Percentiles rank a stretch among this genome's conserved stretches.
phyloP scores from a whole-genome alignment of 2,797 vertebrate genomes.

The Mormyrops attenuatus region DNA sequence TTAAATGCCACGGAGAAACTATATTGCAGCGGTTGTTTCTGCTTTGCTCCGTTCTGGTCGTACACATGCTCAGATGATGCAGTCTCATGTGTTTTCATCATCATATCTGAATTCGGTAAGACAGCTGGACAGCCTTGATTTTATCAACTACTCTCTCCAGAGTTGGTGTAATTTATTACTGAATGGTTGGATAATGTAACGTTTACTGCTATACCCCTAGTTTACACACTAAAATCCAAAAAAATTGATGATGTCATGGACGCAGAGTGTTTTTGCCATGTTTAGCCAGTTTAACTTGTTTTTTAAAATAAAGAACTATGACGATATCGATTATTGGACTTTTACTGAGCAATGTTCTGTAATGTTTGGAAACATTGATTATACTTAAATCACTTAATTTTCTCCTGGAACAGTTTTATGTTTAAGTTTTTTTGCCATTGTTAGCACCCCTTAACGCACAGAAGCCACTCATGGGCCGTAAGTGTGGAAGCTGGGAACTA shows the following conservation, averaged over 20 bases:
- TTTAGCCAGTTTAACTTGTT: neutral
- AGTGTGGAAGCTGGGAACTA: neutral
- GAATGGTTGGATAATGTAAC: neutral
- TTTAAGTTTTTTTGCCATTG: neutral
- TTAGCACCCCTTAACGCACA: neutral
- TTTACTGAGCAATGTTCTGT: neutral
- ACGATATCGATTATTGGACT: neutral
- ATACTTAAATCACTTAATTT: neutral
- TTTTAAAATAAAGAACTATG: neutral
- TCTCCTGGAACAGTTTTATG: neutral
- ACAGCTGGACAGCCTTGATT: neutral
- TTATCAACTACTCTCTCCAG: neutral
- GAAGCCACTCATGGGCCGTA: neutral
- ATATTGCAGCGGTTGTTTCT: neutral
- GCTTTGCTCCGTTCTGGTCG: neutral
- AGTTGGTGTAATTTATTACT: neutral
- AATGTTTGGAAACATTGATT: neutral
- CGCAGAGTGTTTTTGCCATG: neutral
- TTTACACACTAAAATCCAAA: neutral
- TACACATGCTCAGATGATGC: neutral
- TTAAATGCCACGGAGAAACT: neutral
- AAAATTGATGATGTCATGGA: neutral
- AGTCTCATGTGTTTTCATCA: neutral
- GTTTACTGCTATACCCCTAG: neutral
- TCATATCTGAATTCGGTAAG: neutral